A percentile compares a stretch with the other conserved stretches of the same genome.
These are phyloP conservation scores for Andricus curvator DNA, from an alignment of 2,888 invertebrate species.

Conservation along the genomic window DNA sequence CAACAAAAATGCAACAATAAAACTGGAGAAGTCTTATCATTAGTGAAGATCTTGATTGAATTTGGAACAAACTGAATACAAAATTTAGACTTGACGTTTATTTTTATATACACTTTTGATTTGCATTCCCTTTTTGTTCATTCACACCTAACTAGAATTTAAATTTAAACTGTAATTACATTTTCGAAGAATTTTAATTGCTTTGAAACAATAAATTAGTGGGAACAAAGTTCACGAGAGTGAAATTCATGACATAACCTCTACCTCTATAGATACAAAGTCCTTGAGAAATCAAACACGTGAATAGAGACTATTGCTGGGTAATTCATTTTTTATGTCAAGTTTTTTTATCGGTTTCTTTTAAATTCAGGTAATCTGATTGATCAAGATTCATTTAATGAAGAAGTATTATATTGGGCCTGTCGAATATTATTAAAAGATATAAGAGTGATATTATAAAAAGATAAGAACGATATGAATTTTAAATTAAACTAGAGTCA, in stretches of 20 bases:
- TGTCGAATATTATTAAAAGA: no score
- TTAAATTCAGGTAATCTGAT: no score
- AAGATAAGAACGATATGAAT: no score
- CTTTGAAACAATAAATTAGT: background rate
- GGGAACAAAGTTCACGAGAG: background rate
- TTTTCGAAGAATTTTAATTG: background rate
- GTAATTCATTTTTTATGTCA: no score
- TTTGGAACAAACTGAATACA: background rate
- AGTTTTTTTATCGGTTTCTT: no score
- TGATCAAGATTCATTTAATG: no score
- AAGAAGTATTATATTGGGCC: no score
- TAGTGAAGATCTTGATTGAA: background rate
- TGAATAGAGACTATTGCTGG: no score
- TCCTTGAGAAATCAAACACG: background rate
- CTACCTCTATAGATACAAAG: background rate
- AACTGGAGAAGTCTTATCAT: background rate
- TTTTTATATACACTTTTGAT: background rate
- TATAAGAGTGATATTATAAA: no score
- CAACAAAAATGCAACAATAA: background rate
- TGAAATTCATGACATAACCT: background rate
- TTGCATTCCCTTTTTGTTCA: background rate
- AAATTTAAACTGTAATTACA: background rate
- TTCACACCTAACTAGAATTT: background rate
- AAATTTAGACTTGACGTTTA: background rate
- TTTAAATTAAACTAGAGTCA: no score